A percentile compares a stretch with the other conserved stretches of the same genome.
These are phyloP conservation scores for Bambusicola thoracicus DNA, from an alignment of 2,113 vertebrate genomes.

Conservation along the genomic window DNA sequence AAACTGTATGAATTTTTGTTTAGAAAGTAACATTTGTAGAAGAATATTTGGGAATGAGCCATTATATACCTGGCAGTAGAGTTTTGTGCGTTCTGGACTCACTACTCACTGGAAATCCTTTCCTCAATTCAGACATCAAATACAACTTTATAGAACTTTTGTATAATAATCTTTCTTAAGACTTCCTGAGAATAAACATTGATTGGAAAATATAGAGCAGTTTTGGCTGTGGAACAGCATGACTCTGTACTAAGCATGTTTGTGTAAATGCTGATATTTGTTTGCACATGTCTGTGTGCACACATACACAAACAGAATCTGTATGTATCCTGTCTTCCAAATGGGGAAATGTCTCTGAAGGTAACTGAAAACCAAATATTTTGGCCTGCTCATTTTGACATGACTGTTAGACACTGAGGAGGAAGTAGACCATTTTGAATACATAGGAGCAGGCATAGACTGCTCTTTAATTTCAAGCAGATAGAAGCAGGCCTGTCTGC, in stretches of 20 bases:
- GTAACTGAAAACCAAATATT: background rate
- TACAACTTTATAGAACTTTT: background rate
- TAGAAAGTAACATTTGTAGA: background rate
- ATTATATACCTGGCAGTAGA: rapidly evolving
- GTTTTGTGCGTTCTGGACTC: background rate
- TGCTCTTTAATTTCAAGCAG: background rate
- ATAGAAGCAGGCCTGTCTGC: background rate
- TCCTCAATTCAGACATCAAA: background rate
- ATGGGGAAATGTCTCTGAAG: background rate
- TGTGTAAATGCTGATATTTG: background rate
- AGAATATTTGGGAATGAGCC: background rate
- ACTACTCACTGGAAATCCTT: background rate
- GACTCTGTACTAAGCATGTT: background rate
- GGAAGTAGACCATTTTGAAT: background rate
- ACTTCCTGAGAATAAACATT: background rate
- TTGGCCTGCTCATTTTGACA: rapidly evolving
- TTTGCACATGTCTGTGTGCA: rapidly evolving
- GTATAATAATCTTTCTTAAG: background rate
- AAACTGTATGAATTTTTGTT: background rate
- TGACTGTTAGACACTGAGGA: background rate
- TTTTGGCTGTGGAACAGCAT: background rate
- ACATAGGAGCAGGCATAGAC: background rate
- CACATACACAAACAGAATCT: background rate
- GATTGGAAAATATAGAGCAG: background rate
- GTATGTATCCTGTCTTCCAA: rapidly evolving